Conservation (phyloP, 1,140 invertebrate genomes). For the Colletes latitarsis region DNA sequence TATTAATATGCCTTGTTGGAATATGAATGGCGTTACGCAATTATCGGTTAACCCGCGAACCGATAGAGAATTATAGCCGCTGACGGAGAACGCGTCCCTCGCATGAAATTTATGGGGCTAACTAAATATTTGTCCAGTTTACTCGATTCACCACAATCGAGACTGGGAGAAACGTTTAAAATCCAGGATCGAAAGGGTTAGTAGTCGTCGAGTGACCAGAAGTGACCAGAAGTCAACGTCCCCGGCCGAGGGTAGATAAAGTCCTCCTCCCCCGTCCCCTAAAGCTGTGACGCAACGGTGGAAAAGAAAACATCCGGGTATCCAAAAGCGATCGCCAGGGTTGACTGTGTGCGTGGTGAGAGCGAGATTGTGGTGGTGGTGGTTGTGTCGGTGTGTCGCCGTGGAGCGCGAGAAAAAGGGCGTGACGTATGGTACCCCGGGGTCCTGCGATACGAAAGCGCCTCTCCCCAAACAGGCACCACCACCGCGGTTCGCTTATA, state of each 20-base stretch:
- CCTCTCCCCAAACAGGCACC: conserved; percentile 64
- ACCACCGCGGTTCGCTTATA: conserved; percentile 66
- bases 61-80: conserved; percentile 38
- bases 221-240: no score
- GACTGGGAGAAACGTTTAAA: no score
- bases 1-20: conserved; percentile 34
- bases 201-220: no score
- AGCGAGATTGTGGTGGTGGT: background rate
- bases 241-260: no score
- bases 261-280: no score
- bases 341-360: background rate
- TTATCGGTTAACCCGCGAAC: conserved; percentile 40
- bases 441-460: conserved; percentile 64
- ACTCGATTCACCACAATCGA: no score
- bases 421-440: conserved; percentile 66
- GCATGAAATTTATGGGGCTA: background rate
- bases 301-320: conserved; percentile 2
- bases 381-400: conserved; percentile 18
- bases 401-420: conserved; percentile 68
- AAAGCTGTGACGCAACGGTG: background rate
- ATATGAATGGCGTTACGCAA: conserved; percentile 46
- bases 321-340: background rate
- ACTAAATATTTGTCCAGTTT: no score
- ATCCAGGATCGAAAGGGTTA: no score
- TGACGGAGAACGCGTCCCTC: conserved; percentile 8